phyloP scores from a whole-genome alignment of 2,113 vertebrate genomes.

The Pelecanus crispus region DNA sequence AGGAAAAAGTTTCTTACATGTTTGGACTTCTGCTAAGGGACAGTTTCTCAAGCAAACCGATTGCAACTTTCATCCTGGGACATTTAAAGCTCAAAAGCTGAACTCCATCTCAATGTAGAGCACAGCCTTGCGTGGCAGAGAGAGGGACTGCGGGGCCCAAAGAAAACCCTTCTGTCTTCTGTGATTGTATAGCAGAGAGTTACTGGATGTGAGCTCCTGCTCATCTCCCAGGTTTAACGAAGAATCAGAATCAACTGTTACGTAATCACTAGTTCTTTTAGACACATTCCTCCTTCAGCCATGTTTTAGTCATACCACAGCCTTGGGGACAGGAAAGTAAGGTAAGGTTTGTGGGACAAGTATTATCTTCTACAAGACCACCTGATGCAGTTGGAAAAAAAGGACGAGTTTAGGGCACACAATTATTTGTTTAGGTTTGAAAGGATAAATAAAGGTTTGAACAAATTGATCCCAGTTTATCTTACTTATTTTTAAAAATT shows the following conservation, averaged over 20 bases:
- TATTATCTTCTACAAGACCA: background rate
- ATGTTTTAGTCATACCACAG: background rate
- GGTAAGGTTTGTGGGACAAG: background rate
- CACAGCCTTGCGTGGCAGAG: background rate
- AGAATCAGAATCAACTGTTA: background rate
- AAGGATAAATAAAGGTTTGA: background rate
- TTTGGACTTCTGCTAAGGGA: background rate
- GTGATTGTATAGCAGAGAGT: background rate
- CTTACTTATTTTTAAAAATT: background rate
- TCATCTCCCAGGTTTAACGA: background rate
- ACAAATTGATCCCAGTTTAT: background rate
- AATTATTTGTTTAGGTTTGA: background rate
- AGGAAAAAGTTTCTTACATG: background rate
- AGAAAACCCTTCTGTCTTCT: background rate
- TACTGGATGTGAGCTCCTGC: background rate
- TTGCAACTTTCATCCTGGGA: background rate
- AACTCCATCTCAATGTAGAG: background rate
- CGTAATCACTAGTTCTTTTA: background rate
- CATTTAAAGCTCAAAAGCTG: background rate
- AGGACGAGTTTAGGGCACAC: background rate
- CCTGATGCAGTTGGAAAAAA: background rate
- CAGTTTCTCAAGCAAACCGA: background rate
- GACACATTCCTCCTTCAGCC: background rate
- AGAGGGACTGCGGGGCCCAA: fast-evolving
- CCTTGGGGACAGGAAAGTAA: background rate